Conservation (phyloP, 64 coral and sea anemone species). For the Catalaphyllia jardinei region DNA sequence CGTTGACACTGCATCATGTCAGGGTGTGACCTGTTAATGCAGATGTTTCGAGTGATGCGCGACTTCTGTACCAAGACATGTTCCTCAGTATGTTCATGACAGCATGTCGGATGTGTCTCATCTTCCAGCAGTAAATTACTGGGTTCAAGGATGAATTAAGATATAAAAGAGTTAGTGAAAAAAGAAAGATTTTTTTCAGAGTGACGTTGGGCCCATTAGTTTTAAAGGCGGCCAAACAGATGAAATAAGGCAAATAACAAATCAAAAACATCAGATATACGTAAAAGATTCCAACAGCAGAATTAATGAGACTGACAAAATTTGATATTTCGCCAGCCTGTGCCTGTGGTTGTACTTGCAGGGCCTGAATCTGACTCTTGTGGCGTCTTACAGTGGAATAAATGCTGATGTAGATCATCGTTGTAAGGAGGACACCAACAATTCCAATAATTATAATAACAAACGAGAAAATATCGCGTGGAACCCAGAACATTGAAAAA, state of each 20-base stretch:
- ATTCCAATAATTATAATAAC: neutral
- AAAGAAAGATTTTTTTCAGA: neutral
- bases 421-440: neutral
- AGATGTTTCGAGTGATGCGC: neutral
- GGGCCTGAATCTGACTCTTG: neutral
- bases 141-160: neutral
- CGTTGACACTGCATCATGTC: too few species aligned
- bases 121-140: conserved; percentile 4
- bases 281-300: neutral
- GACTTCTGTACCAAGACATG: neutral
- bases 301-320: neutral
- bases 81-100: conserved; percentile 6
- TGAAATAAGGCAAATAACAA: neutral
- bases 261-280: neutral
- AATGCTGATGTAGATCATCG: neutral
- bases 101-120: neutral
- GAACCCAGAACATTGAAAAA: neutral
- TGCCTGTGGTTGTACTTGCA: neutral
- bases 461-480: neutral
- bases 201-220: neutral
- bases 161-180: neutral
- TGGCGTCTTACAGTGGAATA: neutral
- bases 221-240: too few species aligned
- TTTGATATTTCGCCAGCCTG: neutral
- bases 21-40: neutral